phyloP scores from a whole-genome alignment of 2,888 invertebrate species.

The Eulithis prunata region DNA sequence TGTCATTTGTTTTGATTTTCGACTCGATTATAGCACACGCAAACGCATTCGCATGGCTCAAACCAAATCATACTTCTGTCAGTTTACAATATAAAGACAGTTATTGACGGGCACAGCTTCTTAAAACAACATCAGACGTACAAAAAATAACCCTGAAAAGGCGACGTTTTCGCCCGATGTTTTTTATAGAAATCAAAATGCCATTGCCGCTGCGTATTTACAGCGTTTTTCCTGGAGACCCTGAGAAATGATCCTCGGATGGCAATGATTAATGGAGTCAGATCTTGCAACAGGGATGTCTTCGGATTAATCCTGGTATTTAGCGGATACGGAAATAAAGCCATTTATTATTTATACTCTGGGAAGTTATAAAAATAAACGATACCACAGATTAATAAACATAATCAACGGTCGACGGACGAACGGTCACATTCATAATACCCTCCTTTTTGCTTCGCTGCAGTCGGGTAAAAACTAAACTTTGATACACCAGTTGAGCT shows the following conservation, averaged over 20 bases:
- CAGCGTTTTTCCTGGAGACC: constrained; percentile 39
- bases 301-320: constrained; percentile 1
- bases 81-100: too few species aligned
- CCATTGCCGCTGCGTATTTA: constrained; percentile 41
- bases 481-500: too few species aligned
- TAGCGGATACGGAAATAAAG: constrained; percentile 8
- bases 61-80: too few species aligned
- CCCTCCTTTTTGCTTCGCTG: too few species aligned
- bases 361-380: background rate
- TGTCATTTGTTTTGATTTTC: too few species aligned
- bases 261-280: constrained; percentile 43
- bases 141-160: constrained; percentile 38
- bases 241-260: constrained; percentile 44
- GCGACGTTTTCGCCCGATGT: constrained; percentile 35
- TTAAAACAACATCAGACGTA: background rate
- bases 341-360: background rate
- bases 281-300: constrained; percentile 17
- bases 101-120: background rate
- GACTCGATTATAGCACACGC: too few species aligned
- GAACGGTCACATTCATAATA: too few species aligned
- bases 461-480: too few species aligned
- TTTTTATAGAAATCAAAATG: constrained; percentile 47
- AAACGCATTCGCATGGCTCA: too few species aligned
- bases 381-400: too few species aligned
- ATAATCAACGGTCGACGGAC: too few species aligned